phyloP scores from a whole-genome alignment of 2,797 vertebrate species.

The Coreius guichenoti region DNA sequence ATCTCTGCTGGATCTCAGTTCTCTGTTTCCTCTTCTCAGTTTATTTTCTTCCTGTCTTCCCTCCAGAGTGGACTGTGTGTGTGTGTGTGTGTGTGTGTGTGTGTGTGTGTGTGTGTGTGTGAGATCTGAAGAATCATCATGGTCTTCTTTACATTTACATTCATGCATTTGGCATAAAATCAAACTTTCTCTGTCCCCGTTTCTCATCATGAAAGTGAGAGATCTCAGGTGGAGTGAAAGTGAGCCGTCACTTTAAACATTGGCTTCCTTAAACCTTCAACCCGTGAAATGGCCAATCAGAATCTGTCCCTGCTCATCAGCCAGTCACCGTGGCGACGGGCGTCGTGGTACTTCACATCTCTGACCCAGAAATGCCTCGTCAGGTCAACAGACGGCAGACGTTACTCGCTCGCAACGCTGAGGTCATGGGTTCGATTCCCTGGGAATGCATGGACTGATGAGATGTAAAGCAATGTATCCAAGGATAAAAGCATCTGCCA shows the following conservation, averaged over 20 bases:
- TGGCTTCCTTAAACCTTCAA: not conserved
- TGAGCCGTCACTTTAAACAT: not conserved
- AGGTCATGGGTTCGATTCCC: not conserved
- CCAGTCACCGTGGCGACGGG: not conserved
- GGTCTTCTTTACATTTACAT: not conserved
- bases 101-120: no score
- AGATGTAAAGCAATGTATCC: not conserved
- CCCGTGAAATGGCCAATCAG: not conserved
- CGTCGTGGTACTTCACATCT: not conserved
- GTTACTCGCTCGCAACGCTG: not conserved
- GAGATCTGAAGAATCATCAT: not conserved
- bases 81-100: no score
- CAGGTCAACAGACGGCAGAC: no score
- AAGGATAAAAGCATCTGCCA: not conserved
- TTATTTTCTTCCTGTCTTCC: not conserved
- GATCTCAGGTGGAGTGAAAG: not conserved
- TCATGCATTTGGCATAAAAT: not conserved
- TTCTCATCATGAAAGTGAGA: no score
- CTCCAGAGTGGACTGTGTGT: not conserved
- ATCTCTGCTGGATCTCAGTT: not conserved
- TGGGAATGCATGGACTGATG: no score
- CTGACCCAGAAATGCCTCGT: not conserved
- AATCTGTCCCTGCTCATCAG: not conserved
- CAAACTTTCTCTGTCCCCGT: no score
- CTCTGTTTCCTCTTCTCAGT: not conserved